Evolutionary conservation across 2,113 vertebrate genomes (phyloP).

Genomic region (Tachuris rubrigastra): DNA sequence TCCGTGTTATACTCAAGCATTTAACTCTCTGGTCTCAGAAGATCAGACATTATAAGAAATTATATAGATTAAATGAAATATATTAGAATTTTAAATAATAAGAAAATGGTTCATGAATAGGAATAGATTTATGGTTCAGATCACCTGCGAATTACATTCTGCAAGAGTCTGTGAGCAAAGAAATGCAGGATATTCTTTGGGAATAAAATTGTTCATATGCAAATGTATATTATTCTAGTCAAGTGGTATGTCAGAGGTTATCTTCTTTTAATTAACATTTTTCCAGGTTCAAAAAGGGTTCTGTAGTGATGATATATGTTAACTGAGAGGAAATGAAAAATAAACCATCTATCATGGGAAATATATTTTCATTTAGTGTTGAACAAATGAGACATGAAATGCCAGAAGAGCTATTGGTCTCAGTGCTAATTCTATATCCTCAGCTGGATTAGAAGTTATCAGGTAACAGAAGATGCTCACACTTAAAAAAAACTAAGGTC

Average conservation of each 20-base stretch:
- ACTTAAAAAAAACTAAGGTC: not conserved
- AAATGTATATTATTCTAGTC: slow-evolving; percentile 2
- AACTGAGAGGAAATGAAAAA: slow-evolving; percentile 24
- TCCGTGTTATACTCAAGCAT: not conserved
- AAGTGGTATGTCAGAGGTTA: slow-evolving; percentile 3
- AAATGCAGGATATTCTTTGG: not conserved
- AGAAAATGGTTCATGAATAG: not conserved
- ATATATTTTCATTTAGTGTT: not conserved
- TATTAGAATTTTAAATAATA: not conserved
- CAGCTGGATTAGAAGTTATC: not conserved
- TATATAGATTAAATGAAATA: not conserved
- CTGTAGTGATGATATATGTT: not conserved
- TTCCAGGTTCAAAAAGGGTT: not conserved
- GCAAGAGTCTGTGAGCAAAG: not conserved
- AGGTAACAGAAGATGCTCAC: not conserved
- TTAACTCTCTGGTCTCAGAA: not conserved
- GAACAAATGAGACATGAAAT: slow-evolving; percentile 8
- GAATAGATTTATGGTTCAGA: not conserved
- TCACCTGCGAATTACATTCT: not conserved
- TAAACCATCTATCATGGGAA: not conserved
- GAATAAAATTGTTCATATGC: slow-evolving; percentile 16
- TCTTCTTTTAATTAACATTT: slow-evolving; percentile 42
- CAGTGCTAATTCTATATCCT: not conserved
- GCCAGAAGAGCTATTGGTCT: not conserved
- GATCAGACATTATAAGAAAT: not conserved